These are phyloP conservation scores for Himalopsyche kuldschensis DNA, from an alignment of 2,888 invertebrate genomes.

Conservation along the genomic window DNA sequence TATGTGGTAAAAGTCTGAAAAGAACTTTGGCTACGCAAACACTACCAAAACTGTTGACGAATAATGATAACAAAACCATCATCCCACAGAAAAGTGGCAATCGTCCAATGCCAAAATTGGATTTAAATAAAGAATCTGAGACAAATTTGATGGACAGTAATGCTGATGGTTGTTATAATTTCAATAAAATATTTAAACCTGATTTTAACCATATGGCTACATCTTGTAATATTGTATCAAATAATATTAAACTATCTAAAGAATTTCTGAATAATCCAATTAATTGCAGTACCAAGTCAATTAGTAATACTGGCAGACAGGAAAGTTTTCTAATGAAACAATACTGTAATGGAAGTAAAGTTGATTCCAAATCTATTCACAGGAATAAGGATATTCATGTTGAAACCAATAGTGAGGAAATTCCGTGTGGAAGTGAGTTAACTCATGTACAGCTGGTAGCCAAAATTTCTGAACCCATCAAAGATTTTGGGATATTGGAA, in stretches of 20 bases:
- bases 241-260: neutral
- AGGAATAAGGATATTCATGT: neutral
- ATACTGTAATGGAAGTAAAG: neutral
- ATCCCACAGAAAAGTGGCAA: neutral
- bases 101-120: neutral
- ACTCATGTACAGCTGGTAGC: no score
- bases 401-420: neutral
- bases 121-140: neutral
- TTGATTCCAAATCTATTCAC: neutral
- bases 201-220: neutral
- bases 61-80: neutral
- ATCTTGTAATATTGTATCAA: neutral
- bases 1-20: neutral
- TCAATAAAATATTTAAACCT: neutral
- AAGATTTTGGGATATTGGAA: neutral
- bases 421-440: neutral
- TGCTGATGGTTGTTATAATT: neutral
- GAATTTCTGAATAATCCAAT: neutral
- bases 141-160: neutral
- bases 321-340: neutral
- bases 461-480: neutral
- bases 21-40: conserved; percentile 26
- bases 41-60: neutral
- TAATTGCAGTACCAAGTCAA: neutral
- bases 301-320: neutral